Evolutionary conservation across 1,140 invertebrate species (phyloP), one percentile per base, ranked within the genome.

Genomic region (Drosophila jambulina): DNA sequence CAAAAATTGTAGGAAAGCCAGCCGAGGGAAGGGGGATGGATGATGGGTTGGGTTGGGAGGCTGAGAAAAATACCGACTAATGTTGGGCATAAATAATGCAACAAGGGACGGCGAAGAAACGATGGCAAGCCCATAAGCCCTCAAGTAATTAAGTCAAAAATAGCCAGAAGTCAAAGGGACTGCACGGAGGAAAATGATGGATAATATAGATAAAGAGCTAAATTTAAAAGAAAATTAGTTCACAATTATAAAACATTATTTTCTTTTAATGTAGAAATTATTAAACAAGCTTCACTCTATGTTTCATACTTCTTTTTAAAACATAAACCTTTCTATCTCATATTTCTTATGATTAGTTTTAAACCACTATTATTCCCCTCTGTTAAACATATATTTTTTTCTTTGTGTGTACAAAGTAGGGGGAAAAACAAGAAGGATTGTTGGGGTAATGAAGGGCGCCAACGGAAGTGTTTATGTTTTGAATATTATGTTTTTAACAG

Each of bases 401-500:
- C 49, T 69, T n/a, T 43, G 13, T 34, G 36, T 53, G 23, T 29
- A 25, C 4, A 32, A 21, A 21, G 29, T 19, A 25, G 56, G 46
- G 46, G 54, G 43, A 65, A 58, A 43, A 63, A 57, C 42, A 63
- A 46, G 45, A 75, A 63, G 60, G 42, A 36, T 64, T 49, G 58
- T 32, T 58, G 62, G 61, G 57, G 34, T 27, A 65, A 67, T 65
- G 61, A 65, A 36, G 43, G 65, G 49, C 76, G 72, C 74, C 74
- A 79, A 59, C 82, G 82, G 82, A 84, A 84, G 82, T 86, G 82
- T 86, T 78, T 86, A 79, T 86, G 78, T 81, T 80, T 85, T 72
- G 61, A 75, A 76, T 76, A 76, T 78, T 78, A 62, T 78, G 59
- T 78, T 78, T 78, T 71, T 53, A 78, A 78, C 59, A 51, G 57